Conservation (phyloP, 35 echinoderm and acorn worm genomes). For the Stichopus chloronotus region DNA sequence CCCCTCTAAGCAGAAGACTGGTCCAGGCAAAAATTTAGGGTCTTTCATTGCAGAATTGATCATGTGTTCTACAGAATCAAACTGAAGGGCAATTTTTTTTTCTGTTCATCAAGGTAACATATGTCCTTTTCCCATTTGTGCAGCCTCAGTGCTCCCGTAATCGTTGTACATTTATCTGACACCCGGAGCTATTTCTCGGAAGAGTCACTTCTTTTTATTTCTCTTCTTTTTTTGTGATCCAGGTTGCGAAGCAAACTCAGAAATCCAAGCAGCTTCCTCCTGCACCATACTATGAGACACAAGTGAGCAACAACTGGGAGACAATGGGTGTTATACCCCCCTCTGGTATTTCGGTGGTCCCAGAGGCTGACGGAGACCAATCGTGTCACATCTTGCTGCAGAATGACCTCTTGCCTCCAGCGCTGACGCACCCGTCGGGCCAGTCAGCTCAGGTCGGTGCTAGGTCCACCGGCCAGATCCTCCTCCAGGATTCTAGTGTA, state of each 20-base stretch:
- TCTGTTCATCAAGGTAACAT: no score
- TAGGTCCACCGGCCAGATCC: constrained; percentile 69
- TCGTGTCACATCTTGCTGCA: constrained; percentile 81
- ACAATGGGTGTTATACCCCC: constrained; percentile 50
- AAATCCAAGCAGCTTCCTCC: constrained; percentile 73
- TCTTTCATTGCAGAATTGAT: no score
- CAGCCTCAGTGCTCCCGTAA: no score
- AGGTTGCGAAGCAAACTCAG: constrained; percentile 73
- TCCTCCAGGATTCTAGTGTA: constrained; percentile 85
- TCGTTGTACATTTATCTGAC: no score
- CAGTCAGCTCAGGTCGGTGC: not conserved
- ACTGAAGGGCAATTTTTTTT: no score
- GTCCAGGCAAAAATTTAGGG: no score
- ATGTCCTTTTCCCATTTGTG: no score
- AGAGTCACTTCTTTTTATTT: not conserved
- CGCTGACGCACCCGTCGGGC: constrained; percentile 38
- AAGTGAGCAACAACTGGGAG: constrained; percentile 74
- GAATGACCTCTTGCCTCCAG: constrained; percentile 70
- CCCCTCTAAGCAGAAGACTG: no score
- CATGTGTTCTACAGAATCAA: no score
- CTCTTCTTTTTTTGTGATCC: constrained; percentile 4
- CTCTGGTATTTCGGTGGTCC: constrained; percentile 59
- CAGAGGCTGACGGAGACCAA: constrained; percentile 58
- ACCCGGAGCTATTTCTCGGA: no score
- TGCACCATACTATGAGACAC: constrained; percentile 84